Percentiles rank a stretch among this genome's conserved stretches.
Evolutionary conservation across 2,113 vertebrate species (phyloP).

Genomic region (Mixornis gularis): DNA sequence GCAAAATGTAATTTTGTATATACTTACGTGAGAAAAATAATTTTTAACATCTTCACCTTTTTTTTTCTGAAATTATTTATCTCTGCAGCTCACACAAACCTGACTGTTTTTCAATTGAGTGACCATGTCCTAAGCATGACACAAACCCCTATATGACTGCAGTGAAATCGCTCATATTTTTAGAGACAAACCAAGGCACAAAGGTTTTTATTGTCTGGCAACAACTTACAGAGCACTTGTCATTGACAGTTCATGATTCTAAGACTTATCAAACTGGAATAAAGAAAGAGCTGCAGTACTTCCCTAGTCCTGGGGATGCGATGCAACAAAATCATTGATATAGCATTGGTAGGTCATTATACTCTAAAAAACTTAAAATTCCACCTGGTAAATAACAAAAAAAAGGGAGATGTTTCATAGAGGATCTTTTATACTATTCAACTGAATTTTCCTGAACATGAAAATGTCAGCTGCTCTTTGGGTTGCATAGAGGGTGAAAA

Average conservation of each 20-base stretch:
- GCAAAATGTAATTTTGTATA: not conserved
- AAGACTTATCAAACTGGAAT: not conserved
- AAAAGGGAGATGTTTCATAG: not conserved
- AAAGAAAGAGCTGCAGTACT: not conserved
- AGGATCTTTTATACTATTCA: not conserved
- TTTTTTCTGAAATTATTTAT: not conserved
- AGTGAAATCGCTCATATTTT: not conserved
- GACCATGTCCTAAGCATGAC: not conserved
- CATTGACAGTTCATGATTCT: not conserved
- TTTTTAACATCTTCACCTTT: not conserved
- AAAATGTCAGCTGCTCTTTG: not conserved
- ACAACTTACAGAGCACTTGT: not conserved
- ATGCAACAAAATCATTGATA: not conserved
- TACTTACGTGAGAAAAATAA: not conserved
- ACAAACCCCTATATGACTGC: not conserved
- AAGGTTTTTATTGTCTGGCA: not conserved
- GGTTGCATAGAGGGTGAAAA: not conserved
- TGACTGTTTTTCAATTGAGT: not conserved
- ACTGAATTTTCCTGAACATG: not conserved
- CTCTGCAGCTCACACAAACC: not conserved
- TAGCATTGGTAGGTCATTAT: not conserved
- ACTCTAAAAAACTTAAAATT: not conserved
- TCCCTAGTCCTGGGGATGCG: not conserved
- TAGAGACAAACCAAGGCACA: not conserved
- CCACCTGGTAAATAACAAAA: not conserved